A percentile compares a stretch with the other conserved stretches of the same genome.
phyloP scores from a whole-genome alignment of 2,113 vertebrate species.

The Andinoacara biseriatus region DNA sequence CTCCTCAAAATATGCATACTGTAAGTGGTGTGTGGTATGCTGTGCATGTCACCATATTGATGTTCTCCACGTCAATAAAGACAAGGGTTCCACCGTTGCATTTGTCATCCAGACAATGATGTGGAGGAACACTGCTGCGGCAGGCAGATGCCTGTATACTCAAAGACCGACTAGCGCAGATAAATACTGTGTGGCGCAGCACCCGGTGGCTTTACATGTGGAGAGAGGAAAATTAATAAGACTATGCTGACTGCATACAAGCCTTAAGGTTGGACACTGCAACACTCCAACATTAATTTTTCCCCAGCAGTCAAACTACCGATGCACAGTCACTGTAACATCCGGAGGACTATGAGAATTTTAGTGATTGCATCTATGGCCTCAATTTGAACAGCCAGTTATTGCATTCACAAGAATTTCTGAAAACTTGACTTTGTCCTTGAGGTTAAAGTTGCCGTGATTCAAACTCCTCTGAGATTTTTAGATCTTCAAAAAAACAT shows the following conservation, averaged over 20 bases:
- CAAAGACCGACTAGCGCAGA: constrained; percentile 95
- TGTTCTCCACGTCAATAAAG: constrained; percentile 96
- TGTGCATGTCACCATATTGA: constrained; percentile 86
- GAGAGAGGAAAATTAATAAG: neutral
- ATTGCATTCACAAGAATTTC: too few species aligned
- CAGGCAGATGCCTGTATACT: constrained; percentile 87
- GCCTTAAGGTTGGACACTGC: neutral
- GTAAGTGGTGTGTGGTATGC: neutral
- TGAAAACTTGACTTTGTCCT: too few species aligned
- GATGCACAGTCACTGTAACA: too few species aligned
- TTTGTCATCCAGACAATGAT: constrained; percentile 67
- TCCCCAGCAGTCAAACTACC: too few species aligned
- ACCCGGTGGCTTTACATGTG: constrained; percentile 86
- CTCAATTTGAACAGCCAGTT: too few species aligned
- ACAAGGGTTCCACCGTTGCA: constrained; percentile 86
- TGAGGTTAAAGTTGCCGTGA: too few species aligned
- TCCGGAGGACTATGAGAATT: too few species aligned
- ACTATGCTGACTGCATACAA: neutral
- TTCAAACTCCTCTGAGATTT: too few species aligned
- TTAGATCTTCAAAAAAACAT: too few species aligned
- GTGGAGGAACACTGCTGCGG: constrained; percentile 87
- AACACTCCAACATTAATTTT: too few species aligned
- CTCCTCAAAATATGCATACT: neutral
- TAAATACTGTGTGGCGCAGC: constrained; percentile 93
- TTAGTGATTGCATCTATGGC: too few species aligned